Evolutionary conservation across 1,140 invertebrate species (phyloP).

Genomic region (Trinorchestia longiramus): DNA sequence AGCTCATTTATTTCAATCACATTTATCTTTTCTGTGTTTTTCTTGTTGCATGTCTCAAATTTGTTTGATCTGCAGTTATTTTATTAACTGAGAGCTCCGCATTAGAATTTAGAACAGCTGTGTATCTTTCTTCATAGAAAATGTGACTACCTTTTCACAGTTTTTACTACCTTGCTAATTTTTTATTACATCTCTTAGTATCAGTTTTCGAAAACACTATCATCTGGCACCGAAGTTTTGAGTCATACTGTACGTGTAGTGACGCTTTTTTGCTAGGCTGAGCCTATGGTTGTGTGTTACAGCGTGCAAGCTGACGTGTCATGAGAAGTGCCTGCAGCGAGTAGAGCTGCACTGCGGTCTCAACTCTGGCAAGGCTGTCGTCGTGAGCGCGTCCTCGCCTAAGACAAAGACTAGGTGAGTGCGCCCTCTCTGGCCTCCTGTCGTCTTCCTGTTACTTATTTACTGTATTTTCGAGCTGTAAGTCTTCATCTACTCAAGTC

Average conservation of each 20-base stretch:
- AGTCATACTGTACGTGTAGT: too few species aligned
- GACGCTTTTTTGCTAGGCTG: not conserved
- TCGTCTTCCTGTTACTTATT: too few species aligned
- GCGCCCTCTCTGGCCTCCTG: too few species aligned
- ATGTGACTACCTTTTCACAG: not conserved
- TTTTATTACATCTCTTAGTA: not conserved
- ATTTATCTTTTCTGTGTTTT: not conserved
- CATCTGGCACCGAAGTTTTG: too few species aligned
- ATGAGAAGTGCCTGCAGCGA: slow-evolving; percentile 92
- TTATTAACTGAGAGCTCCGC: not conserved
- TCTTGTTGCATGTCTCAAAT: not conserved
- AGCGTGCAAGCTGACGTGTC: slow-evolving; percentile 91
- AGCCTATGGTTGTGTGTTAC: slow-evolving; percentile 73
- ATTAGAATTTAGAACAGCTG: not conserved
- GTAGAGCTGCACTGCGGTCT: slow-evolving; percentile 69
- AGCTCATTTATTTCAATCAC: not conserved
- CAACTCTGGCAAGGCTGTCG: slow-evolving; percentile 62
- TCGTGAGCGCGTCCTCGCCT: slow-evolving; percentile 49
- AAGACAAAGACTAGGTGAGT: slow-evolving; percentile 1
- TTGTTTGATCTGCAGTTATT: not conserved
- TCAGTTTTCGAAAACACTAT: not conserved
- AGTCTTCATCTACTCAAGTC: too few species aligned
- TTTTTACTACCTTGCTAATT: not conserved
- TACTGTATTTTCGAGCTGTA: too few species aligned
- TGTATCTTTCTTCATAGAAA: not conserved